A percentile compares a stretch with the other conserved stretches of the same genome.
These are phyloP conservation scores for Dysmachus trigonus DNA, from an alignment of 2,888 invertebrate genomes.

Conservation along the genomic window DNA sequence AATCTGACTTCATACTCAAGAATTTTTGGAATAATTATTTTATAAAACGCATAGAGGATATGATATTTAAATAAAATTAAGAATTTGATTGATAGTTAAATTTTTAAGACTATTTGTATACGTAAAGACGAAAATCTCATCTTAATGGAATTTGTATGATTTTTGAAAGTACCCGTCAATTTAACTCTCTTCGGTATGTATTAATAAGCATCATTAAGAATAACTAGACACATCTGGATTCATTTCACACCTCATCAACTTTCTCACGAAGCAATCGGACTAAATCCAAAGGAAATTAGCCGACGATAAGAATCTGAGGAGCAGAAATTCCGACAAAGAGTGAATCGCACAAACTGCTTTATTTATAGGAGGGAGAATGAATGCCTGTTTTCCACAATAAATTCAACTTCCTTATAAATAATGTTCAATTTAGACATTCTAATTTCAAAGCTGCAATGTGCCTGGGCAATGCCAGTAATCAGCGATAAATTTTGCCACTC, in stretches of 20 bases:
- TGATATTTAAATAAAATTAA: no score
- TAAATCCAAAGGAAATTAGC: background rate
- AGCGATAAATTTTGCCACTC: constrained; percentile 57
- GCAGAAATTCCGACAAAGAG: background rate
- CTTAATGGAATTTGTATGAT: background rate
- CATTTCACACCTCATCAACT: background rate
- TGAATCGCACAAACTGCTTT: background rate
- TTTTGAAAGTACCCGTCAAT: background rate
- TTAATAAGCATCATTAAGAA: background rate
- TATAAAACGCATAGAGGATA: no score
- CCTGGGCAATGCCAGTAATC: background rate
- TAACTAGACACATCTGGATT: background rate
- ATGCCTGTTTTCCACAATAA: background rate
- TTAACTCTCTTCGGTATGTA: background rate
- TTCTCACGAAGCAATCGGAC: background rate
- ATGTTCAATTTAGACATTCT: constrained; percentile 2
- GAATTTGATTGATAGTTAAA: no score
- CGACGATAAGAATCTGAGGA: background rate
- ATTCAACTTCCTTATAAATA: constrained; percentile 15
- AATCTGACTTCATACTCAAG: no score
- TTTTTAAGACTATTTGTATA: no score
- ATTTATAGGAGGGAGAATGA: background rate
- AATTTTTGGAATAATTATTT: no score
- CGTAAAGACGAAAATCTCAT: background rate
- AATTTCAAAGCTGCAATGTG: constrained; percentile 5